These are phyloP conservation scores for Mus minutoides DNA, from an alignment of 2,797 vertebrate genomes.

Conservation along the genomic window DNA sequence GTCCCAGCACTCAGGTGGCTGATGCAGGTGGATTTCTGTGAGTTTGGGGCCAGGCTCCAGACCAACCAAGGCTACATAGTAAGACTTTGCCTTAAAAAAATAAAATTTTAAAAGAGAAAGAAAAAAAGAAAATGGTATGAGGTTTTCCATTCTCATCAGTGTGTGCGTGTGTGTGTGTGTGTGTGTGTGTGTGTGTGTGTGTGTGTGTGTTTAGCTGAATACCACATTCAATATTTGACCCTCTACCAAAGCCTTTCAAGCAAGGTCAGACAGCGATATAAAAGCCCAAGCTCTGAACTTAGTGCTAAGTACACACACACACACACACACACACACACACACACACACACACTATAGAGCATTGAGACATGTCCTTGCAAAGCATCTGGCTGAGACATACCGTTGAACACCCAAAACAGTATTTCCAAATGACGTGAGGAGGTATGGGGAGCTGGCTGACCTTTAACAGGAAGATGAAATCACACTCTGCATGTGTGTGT, in stretches of 20 bases:
- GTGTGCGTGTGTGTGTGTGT: not conserved
- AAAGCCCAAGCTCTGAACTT: not conserved
- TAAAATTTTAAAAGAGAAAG: not conserved
- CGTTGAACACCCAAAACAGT: not conserved
- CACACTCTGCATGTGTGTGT: too few species aligned
- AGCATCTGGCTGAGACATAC: constrained; percentile 55
- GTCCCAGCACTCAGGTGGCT: not conserved
- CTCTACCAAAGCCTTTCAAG: not conserved
- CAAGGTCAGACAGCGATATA: not conserved
- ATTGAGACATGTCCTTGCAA: not conserved
- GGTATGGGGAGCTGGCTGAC: constrained; percentile 51
- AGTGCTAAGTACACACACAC: too few species aligned
- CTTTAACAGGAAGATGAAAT: constrained; percentile 71
- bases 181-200: not conserved
- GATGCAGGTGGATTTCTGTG: not conserved
- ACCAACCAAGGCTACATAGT: not conserved
- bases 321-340: not conserved
- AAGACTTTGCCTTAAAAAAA: not conserved
- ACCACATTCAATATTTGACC: not conserved
- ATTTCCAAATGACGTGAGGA: constrained; percentile 43
- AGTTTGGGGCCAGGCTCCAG: not conserved
- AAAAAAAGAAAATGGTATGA: not conserved
- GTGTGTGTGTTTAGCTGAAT: not conserved
- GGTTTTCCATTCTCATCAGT: not conserved
- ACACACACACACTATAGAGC: not conserved